Evolutionary conservation across 1,140 invertebrate species (phyloP), one percentile per base, ranked within the genome.

Genomic region (Chionoecetes opilio): DNA sequence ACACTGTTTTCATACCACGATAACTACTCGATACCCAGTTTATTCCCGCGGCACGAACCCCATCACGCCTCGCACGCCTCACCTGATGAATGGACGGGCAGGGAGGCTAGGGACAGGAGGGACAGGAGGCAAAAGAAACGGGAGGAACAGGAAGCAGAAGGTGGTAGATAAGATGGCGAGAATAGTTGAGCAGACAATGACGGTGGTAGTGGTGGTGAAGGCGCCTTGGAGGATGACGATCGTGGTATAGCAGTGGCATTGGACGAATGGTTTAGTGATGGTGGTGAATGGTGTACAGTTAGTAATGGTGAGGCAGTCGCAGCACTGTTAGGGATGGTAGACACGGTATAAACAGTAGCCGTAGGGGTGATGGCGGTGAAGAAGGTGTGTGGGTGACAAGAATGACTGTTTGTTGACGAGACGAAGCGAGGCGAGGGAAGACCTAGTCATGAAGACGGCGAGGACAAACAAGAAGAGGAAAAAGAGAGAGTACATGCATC

Each of bases 1-100:
- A 35, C 93, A 84, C 93, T 94, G 93, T 94, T 94, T 94, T 94
- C 93, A 90, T 90, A 94, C 53, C 93, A 75, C 86, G 93, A 94
- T 94, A 94, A 94, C 93, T 35, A 41, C 75, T 82, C 63, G 93
- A 88, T 94, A 82, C 87, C 31, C 34, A 82, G 86, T 94, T 90
- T 75, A 94, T 89, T 94, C 86, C 93, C 86, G 31, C 0, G 84
- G 86, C 93, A 94, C 86, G 63, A 21, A 31, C 84, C 34, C 32
- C 34, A 34, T 38, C 92, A 53, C 46, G 46, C 29, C 21, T 31
- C 82, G 31, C 14, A 37, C 46, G 17, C n/a, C 21, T 21, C 34
- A 14, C 31, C 37, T 92, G 63, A 92, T 92, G 35, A 82, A 92
- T 92, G 91, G 91, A 17, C 9, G 0, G 32, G 63, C 26, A 17